Evolutionary conservation across 2,888 invertebrate species (phyloP).

Genomic region (Drosophila testacea): DNA sequence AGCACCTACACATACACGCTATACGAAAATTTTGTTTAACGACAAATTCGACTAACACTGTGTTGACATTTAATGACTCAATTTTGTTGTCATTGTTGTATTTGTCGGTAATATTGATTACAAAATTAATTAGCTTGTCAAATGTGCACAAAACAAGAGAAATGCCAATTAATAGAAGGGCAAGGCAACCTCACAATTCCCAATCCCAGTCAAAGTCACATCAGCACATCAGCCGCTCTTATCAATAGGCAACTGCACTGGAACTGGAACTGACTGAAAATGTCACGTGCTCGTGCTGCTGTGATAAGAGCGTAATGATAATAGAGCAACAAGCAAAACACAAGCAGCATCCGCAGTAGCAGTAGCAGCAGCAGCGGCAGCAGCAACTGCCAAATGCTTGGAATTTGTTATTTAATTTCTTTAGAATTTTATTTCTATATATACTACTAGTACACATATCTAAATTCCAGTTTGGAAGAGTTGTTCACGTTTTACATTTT

Average conservation of each 20-base stretch:
- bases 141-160: constrained; percentile 36
- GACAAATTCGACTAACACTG: constrained; percentile 53
- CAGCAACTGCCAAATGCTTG: constrained; percentile 6
- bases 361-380: background rate
- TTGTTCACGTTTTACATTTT: constrained; percentile 8
- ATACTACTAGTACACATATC: background rate
- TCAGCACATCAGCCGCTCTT: constrained; percentile 18
- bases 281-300: constrained; percentile 42
- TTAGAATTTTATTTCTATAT: constrained; percentile 6
- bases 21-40: constrained; percentile 29
- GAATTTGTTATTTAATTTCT: constrained; percentile 11
- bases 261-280: constrained; percentile 20
- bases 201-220: background rate
- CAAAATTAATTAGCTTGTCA: constrained; percentile 74
- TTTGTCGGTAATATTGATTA: constrained; percentile 66
- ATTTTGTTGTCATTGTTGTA: constrained; percentile 61
- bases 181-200: background rate
- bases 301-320: constrained; percentile 29
- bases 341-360: background rate
- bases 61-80: constrained; percentile 71
- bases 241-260: constrained; percentile 41
- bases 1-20: constrained; percentile 5
- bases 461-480: constrained; percentile 5
- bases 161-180: constrained; percentile 39
- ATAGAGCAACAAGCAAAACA: constrained; percentile 1